A percentile compares a stretch with the other conserved stretches of the same genome.
Conservation (phyloP, 2,888 invertebrate genomes). For the Polia nebulosa region DNA sequence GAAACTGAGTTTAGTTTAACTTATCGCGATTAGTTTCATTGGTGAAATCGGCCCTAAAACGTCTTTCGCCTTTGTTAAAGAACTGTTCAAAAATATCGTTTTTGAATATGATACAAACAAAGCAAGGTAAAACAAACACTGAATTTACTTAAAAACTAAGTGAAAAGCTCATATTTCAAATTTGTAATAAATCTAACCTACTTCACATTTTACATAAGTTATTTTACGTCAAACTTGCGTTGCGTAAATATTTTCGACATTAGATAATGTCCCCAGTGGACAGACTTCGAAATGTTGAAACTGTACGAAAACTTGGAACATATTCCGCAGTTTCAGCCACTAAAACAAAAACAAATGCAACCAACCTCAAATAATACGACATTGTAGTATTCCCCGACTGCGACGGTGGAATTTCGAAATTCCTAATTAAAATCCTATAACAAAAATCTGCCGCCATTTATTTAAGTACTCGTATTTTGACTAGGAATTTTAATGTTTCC, state of each 20-base stretch:
- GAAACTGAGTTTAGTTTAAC: too few relatives aligned
- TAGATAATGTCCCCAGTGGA: neutral
- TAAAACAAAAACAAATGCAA: slow-evolving; percentile 13
- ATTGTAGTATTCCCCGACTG: slow-evolving; percentile 6
- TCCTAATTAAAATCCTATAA: slow-evolving; percentile 15
- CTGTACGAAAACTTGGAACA: slow-evolving; percentile 10
- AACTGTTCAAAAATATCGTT: too few relatives aligned
- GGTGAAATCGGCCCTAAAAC: too few relatives aligned
- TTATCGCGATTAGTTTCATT: too few relatives aligned
- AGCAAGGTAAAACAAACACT: too few relatives aligned
- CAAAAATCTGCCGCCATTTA: neutral
- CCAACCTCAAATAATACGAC: neutral
- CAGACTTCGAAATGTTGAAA: neutral
- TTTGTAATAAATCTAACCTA: slow-evolving; percentile 4
- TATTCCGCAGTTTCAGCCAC: neutral
- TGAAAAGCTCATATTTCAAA: too few relatives aligned
- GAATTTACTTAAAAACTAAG: too few relatives aligned
- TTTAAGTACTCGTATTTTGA: neutral
- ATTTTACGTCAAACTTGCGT: slow-evolving; percentile 13
- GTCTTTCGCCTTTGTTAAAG: too few relatives aligned
- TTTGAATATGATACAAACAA: too few relatives aligned
- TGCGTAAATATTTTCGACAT: slow-evolving; percentile 15
- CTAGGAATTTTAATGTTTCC: too few relatives aligned
- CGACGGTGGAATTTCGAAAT: neutral
- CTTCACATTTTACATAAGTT: slow-evolving; percentile 6